Percentiles rank a stretch among this genome's conserved stretches.
Evolutionary conservation across 92 coral and sea anemone genomes (phyloP).

Genomic region (Parazoanthus darwini): DNA sequence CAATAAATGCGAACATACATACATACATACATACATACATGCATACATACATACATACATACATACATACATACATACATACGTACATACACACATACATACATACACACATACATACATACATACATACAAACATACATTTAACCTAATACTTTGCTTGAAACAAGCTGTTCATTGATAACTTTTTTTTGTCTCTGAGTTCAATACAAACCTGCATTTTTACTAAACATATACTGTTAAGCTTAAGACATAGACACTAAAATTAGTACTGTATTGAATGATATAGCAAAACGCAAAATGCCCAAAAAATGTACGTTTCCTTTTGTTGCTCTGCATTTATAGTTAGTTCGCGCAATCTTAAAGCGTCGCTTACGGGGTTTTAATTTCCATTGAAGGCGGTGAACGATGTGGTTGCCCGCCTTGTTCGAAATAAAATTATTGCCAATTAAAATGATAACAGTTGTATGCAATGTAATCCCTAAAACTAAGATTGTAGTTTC

Average conservation of each 20-base stretch:
- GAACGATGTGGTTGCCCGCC: background rate
- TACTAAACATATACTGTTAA: no score
- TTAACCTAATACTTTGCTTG: background rate
- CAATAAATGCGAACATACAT: no score
- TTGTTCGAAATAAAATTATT: background rate
- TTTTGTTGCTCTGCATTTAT: background rate
- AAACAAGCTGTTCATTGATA: no score
- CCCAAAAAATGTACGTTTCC: background rate
- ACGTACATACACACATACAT: no score
- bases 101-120: background rate
- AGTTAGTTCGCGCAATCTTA: background rate
- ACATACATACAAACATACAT: background rate
- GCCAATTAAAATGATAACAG: background rate
- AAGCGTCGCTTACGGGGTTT: background rate
- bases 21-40: no score
- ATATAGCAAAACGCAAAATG: no score
- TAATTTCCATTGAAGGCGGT: background rate
- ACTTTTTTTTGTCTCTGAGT: background rate
- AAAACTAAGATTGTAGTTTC: background rate
- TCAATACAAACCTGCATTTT: background rate
- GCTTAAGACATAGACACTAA: background rate
- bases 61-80: no score
- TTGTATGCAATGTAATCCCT: background rate
- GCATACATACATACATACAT: no score
- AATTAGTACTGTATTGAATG: background rate